Evolutionary conservation across 2,113 vertebrate species (phyloP), one percentile per base, ranked within the genome.

Genomic region (Nibea coibor): DNA sequence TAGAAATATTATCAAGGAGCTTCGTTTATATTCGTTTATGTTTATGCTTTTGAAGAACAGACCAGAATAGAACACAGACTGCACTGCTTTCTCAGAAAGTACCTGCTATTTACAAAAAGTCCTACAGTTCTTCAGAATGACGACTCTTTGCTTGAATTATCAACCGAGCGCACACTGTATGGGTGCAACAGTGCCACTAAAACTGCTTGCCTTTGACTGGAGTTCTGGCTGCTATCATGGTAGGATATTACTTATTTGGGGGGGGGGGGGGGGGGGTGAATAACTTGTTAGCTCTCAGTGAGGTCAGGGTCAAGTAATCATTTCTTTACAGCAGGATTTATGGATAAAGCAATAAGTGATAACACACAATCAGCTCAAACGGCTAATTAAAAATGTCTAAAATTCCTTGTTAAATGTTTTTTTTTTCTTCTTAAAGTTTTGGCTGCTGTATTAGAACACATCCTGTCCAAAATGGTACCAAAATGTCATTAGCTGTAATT

Each of bases 401-500:
- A 22, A 35, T n/a, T 42, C 3, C 26, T n/a, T n/a, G 10, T 35
- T 45, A 47, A 6, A 39, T 20, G 20, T 12, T 58, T 65, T 2
- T 42, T 20, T 11, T 28, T 28, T 28, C 28, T 28, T 26, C 5
- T 10, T 51, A 26, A 26, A 19, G 15, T 28, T 50, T 42, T 3
- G 3, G n/a, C 39, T 28, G 53, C 24, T 56, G n/a, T 9, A 15
- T 3, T 14, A n/a, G 4, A 19, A 58, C 17, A 20, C 35, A 54
- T 67, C 47, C 31, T 63, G 45, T 68, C 53, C 51, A 80, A n/a
- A 9, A 35, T 7, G 6, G 43, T 5, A 58, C n/a, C n/a, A 57
- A 73, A 77, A 56, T 71, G 72, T 83, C 17, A 85, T 83, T 73
- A 78, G 69, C 61, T 81, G 20, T 65, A 89, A 87, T 88, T 89